phyloP scores from a whole-genome alignment of 2,797 vertebrate species.

The Alca torda region DNA sequence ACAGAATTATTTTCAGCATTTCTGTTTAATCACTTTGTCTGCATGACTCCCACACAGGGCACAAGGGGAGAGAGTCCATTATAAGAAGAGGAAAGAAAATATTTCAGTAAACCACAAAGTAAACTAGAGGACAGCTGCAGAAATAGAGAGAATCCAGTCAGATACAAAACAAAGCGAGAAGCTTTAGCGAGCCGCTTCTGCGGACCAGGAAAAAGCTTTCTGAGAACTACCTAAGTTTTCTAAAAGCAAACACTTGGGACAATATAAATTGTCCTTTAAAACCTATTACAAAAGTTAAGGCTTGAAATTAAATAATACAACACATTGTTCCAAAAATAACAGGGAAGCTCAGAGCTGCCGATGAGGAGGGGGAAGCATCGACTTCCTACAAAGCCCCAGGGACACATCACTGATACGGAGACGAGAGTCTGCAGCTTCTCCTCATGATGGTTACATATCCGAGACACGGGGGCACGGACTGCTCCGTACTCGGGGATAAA shows the following conservation, averaged over 20 bases:
- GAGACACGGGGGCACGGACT: neutral
- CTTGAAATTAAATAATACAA: neutral
- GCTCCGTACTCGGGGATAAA: neutral
- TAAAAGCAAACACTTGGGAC: neutral
- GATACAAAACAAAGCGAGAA: neutral
- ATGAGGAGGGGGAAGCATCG: neutral
- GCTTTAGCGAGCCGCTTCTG: neutral
- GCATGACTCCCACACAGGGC: neutral
- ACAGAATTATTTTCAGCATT: neutral
- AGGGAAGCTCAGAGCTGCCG: neutral
- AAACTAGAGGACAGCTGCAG: constrained; percentile 14
- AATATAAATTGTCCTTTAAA: neutral
- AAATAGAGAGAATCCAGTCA: neutral
- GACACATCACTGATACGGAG: neutral
- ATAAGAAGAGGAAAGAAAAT: neutral
- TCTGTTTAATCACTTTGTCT: neutral
- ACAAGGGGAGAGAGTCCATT: neutral
- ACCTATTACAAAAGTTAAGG: neutral
- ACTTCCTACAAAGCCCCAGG: fast-evolving
- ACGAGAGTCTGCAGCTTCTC: neutral
- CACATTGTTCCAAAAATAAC: neutral
- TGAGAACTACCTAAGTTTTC: neutral
- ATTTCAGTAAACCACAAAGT: neutral
- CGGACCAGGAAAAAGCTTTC: neutral
- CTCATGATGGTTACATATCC: neutral